Conservation (phyloP, 2,797 vertebrate species). For the Spea hammondii region DNA sequence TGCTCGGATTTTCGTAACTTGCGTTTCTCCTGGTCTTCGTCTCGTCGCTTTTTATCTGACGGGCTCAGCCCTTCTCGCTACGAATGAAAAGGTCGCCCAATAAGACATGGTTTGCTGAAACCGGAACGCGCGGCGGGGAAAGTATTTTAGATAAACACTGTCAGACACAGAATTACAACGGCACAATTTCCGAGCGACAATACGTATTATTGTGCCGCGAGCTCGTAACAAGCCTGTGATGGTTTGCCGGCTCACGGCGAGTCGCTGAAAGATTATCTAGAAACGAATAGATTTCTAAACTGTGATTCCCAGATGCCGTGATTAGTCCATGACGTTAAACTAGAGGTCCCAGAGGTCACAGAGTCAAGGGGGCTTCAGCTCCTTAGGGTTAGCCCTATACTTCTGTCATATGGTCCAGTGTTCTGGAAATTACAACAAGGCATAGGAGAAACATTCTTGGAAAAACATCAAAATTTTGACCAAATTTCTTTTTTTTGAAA, state of each 20-base stretch:
- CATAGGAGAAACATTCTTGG: no score
- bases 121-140: constrained; percentile 76
- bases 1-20: constrained; percentile 82
- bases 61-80: constrained; percentile 80
- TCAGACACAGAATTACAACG: constrained; percentile 80
- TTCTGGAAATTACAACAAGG: no score
- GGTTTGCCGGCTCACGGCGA: constrained; percentile 67
- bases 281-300: constrained; percentile 30
- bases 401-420: no score
- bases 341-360: no score
- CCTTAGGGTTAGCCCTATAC: no score
- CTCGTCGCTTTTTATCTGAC: constrained; percentile 82
- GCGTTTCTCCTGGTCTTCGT: constrained; percentile 78
- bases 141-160: constrained; percentile 85
- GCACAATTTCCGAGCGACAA: constrained; percentile 78
- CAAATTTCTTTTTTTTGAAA: no score
- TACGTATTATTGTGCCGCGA: constrained; percentile 75
- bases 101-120: constrained; percentile 83
- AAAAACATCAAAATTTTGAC: no score
- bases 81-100: constrained; percentile 84
- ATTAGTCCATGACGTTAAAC: no score
- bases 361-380: no score
- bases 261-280: constrained; percentile 50
- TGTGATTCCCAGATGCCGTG: constrained; percentile 9
- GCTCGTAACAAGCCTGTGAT: constrained; percentile 64